Evolutionary conservation across 1,140 invertebrate genomes (phyloP).

Genomic region (Platorchestia sp.): DNA sequence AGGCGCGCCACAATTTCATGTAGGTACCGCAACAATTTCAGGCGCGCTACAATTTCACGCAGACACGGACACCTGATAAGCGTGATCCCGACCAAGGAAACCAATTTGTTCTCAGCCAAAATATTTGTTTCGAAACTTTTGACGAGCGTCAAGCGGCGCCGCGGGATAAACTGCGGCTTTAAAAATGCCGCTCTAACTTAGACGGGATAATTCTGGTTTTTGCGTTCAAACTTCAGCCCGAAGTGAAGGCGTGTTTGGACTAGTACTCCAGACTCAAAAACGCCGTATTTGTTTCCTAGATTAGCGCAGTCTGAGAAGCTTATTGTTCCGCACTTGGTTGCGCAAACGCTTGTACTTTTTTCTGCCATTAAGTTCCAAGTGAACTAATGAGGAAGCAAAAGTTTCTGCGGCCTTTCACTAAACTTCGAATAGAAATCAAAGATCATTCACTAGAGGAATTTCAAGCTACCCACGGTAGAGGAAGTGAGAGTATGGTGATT

Average conservation of each 20-base stretch:
- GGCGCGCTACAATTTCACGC: neutral
- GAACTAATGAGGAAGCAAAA: neutral
- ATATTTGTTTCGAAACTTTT: neutral
- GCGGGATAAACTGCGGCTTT: neutral
- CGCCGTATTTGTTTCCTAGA: neutral
- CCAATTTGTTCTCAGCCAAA: neutral
- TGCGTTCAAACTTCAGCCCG: neutral
- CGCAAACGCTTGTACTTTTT: neutral
- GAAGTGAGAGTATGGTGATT: no score
- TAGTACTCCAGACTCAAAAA: neutral
- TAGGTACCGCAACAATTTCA: neutral
- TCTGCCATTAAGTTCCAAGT: neutral
- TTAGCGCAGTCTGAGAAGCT: neutral
- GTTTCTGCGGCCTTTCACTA: neutral
- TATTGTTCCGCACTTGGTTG: neutral
- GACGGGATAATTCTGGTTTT: constrained; percentile 20
- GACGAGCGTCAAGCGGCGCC: neutral
- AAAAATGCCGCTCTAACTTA: constrained; percentile 11
- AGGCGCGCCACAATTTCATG: neutral
- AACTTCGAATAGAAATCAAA: neutral
- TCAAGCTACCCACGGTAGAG: no score
- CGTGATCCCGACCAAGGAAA: neutral
- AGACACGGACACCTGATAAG: neutral
- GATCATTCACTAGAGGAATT: no score
- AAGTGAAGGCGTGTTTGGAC: neutral